Percentiles rank a stretch among this genome's conserved stretches.
Evolutionary conservation across 2,888 invertebrate species (phyloP).

Genomic region (Colostygia pectinataria): DNA sequence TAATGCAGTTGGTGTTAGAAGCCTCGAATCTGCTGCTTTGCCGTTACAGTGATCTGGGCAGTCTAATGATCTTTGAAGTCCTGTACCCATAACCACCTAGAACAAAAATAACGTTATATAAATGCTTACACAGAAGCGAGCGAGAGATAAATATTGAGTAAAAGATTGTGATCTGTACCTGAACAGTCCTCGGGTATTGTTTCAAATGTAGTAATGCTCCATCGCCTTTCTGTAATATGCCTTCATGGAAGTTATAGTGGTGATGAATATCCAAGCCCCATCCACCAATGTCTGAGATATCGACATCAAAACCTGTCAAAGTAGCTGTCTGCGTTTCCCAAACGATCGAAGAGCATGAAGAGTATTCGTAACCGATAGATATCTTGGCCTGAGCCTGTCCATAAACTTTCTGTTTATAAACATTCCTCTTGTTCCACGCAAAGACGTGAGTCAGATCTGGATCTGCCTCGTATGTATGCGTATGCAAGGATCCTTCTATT

Average conservation of each 20-base stretch:
- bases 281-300: slow-evolving; percentile 97
- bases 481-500: slow-evolving; percentile 96
- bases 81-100: slow-evolving; percentile 95
- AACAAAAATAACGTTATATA: slow-evolving; percentile 52
- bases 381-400: slow-evolving; percentile 94
- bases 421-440: slow-evolving; percentile 98
- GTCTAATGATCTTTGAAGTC: slow-evolving; percentile 91
- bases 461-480: slow-evolving; percentile 97
- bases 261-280: slow-evolving; percentile 99
- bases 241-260: slow-evolving; percentile 99
- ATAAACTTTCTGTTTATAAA: slow-evolving; percentile 97
- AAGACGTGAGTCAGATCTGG: slow-evolving; percentile 97
- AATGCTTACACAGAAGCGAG: no score
- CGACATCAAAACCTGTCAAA: slow-evolving; percentile 97
- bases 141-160: neutral
- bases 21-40: slow-evolving; percentile 91
- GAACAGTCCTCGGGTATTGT: slow-evolving; percentile 94
- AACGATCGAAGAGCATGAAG: slow-evolving; percentile 91
- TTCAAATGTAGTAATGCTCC: slow-evolving; percentile 97
- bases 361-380: slow-evolving; percentile 97
- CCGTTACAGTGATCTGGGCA: slow-evolving; percentile 95
- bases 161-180: slow-evolving; percentile 58
- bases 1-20: slow-evolving; percentile 96
- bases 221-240: slow-evolving; percentile 98
- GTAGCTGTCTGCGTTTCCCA: slow-evolving; percentile 98